Base-by-base conservation (phyloP, 2,113 vertebrate genomes). In the Alethe diademata region DNA sequence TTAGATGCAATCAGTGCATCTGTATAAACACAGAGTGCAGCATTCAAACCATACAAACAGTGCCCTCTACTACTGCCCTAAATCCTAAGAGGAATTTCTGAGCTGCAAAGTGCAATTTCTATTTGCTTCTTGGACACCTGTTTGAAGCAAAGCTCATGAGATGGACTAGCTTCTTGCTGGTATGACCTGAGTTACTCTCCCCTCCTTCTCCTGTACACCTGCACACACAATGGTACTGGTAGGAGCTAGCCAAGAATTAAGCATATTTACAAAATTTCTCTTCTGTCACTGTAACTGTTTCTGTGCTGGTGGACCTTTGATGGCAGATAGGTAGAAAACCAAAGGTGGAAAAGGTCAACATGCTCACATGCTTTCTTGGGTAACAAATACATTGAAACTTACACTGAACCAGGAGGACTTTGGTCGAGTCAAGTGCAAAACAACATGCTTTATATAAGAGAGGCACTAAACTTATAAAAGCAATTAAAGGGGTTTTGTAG, bases 401-500 rank as follows among this genome's bases (percentile, higher is more conserved):
- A 8, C 0, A 1, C 65, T 70, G 75, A 64, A 36, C n/a, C 11
- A 70, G 40, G 71, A 83, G 81, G 75, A 86, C 92, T 96, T 90
- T 92, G 85, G 57, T 88, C 0, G 0, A 62, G 71, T 73, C 43
- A 66, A 19, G 4, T 60, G 72, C 71, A 80, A 64, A 94, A 42
- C 74, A 83, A 3, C 17, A 2, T 8, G 6, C 12, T 79, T 86
- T 95, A 60, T 48, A 5, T 66, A 90, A 73, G 36, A 69, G 71
- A 73, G 62, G 25, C n/a, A 53, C 64, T 67, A 45, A 76, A 78
- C 38, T 88, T 83, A 28, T 5, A 83, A 83, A 92, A 78, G 53
- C 75, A 83, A 5, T 83, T 88, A 66, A 82, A 78, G 64, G 38
- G 23, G 13, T 66, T 92, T 92, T 92, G 40, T 78, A 76, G 71